Conservation (phyloP, 2,113 vertebrate genomes). For the Mormyrus iriodes region DNA sequence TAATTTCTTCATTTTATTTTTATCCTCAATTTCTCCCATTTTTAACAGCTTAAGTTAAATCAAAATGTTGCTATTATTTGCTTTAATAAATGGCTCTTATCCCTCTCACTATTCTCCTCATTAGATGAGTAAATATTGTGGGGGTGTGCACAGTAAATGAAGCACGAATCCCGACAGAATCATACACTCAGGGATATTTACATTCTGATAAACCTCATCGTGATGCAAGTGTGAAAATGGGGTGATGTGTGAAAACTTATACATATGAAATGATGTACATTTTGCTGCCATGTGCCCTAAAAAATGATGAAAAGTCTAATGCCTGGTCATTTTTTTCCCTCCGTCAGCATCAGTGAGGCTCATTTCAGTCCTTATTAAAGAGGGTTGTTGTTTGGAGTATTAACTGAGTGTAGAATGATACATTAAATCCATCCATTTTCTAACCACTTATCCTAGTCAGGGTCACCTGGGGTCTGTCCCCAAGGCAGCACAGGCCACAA, state of each 20-base stretch:
- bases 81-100: neutral
- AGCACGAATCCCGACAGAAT: neutral
- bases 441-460: neutral
- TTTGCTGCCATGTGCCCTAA: neutral
- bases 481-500: neutral
- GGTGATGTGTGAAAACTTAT: neutral
- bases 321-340: neutral
- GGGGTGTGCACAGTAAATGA: neutral
- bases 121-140: conserved; percentile 2
- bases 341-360: neutral
- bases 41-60: neutral
- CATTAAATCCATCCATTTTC: neutral
- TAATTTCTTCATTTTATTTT: neutral
- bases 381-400: neutral
- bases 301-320: neutral
- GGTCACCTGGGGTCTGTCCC: neutral
- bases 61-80: neutral
- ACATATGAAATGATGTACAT: conserved; percentile 1
- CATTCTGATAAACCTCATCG: neutral
- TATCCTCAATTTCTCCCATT: neutral
- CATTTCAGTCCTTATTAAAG: neutral
- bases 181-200: neutral
- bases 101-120: neutral
- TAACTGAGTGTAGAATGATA: neutral
- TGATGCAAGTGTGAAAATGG: neutral